phyloP scores from a whole-genome alignment of 2,113 vertebrate genomes.

The Lepus europaeus region DNA sequence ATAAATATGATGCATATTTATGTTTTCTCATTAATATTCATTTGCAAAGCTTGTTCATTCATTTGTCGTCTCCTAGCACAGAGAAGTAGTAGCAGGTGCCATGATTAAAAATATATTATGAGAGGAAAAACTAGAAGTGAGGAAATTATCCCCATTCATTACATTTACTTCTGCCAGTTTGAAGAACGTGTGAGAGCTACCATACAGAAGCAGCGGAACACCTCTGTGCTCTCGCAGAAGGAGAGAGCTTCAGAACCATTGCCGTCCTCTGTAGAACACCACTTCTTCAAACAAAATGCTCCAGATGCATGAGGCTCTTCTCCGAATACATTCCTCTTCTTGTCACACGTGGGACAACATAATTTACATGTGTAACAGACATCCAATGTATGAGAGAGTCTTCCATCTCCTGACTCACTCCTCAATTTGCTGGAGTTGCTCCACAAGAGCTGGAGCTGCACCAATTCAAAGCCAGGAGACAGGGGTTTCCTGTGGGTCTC shows the following conservation, averaged over 20 bases:
- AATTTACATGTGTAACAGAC: background rate
- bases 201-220: rapidly evolving
- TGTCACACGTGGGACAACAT: background rate
- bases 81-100: conserved; percentile 65
- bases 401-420: too few relatives aligned
- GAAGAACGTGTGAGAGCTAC: background rate
- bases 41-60: conserved; percentile 6
- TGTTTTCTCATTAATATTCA: conserved; percentile 54
- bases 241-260: background rate
- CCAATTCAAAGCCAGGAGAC: too few relatives aligned
- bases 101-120: conserved; percentile 58
- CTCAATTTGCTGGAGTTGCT: too few relatives aligned
- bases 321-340: background rate
- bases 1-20: conserved; percentile 50
- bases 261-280: rapidly evolving
- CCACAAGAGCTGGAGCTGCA: too few relatives aligned
- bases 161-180: background rate
- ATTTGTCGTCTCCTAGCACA: conserved; percentile 46
- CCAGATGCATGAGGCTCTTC: rapidly evolving
- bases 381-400: background rate
- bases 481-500: too few relatives aligned
- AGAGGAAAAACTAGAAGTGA: conserved; percentile 19
- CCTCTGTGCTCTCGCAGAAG: background rate
- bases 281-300: rapidly evolving
- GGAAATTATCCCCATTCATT: conserved; percentile 29